Percentiles rank a stretch among this genome's conserved stretches.
phyloP scores from a whole-genome alignment of 2,797 vertebrate species.

The Pitangus sulphuratus region DNA sequence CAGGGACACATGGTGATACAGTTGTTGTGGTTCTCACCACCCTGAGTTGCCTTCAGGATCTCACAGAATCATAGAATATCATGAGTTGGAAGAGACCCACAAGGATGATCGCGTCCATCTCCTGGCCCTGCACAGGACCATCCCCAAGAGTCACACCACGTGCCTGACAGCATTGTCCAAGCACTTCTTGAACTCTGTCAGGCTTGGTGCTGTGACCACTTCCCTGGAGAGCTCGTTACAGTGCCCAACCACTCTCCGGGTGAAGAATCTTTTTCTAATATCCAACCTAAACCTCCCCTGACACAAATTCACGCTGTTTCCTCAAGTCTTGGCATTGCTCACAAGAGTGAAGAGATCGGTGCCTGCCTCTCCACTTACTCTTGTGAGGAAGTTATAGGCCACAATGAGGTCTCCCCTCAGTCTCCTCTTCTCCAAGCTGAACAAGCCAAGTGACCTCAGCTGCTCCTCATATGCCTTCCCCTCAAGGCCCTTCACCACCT shows the following conservation, averaged over 20 bases:
- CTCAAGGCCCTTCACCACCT: background rate
- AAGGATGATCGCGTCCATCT: accelerated
- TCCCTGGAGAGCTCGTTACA: background rate
- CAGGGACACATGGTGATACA: background rate
- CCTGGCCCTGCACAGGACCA: background rate
- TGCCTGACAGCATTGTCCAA: accelerated
- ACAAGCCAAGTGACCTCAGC: background rate
- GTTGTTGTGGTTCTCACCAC: background rate
- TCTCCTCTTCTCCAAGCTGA: background rate
- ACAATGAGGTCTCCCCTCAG: accelerated
- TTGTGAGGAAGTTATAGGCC: accelerated
- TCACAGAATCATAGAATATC: background rate
- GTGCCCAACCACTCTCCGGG: accelerated
- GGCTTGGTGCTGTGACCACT: accelerated
- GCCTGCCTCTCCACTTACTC: background rate
- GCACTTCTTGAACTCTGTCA: background rate
- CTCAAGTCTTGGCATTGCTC: accelerated
- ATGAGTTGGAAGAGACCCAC: background rate
- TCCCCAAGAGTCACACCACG: background rate
- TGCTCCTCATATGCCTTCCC: accelerated
- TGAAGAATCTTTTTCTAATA: accelerated
- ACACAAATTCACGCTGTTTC: accelerated
- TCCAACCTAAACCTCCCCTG: background rate
- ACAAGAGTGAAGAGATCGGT: background rate
- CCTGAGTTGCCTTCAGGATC: background rate